Conservation (phyloP, 2,113 vertebrate species). For the Climacteris rufus region DNA sequence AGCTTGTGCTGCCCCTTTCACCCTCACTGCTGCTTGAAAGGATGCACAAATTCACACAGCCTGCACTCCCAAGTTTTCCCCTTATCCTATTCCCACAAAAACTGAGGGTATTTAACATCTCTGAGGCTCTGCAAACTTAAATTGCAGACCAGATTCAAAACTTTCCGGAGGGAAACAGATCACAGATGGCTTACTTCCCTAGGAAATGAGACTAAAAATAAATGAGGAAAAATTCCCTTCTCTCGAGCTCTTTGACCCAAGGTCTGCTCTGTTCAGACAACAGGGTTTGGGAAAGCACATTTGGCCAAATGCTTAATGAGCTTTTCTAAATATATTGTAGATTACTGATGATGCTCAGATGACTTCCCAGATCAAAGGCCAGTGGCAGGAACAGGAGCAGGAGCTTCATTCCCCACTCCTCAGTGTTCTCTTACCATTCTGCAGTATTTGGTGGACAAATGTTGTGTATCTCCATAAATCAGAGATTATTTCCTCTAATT, state of each 20-base stretch:
- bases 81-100: background rate
- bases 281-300: background rate
- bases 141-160: background rate
- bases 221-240: background rate
- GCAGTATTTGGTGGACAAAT: background rate
- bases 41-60: background rate
- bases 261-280: background rate
- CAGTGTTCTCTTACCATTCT: background rate
- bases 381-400: background rate
- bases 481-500: background rate
- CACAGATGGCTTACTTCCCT: background rate
- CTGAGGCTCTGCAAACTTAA: background rate
- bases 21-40: background rate
- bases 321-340: background rate
- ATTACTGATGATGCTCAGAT: background rate
- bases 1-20: background rate
- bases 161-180: background rate
- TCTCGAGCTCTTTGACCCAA: background rate
- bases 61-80: background rate
- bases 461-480: background rate
- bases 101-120: background rate
- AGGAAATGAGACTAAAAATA: constrained; percentile 39
- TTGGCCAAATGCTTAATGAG: background rate
- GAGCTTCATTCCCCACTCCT: background rate
- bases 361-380: background rate